A percentile compares a stretch with the other conserved stretches of the same genome.
These are phyloP conservation scores for Cuculus canorus DNA, from an alignment of 2,797 vertebrate genomes.

Conservation along the genomic window DNA sequence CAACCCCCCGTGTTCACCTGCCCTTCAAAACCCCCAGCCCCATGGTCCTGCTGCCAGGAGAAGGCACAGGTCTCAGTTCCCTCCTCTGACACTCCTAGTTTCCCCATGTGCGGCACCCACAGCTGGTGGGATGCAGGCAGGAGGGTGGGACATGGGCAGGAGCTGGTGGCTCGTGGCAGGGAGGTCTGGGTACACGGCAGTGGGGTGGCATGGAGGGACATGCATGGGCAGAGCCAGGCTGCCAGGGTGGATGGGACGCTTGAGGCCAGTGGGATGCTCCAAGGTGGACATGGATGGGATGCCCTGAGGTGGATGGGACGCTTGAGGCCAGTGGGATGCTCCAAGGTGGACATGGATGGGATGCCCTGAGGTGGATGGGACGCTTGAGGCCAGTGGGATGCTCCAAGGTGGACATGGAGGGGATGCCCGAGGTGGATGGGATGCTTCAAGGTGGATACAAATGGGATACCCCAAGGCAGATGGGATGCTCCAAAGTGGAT, in stretches of 20 bases:
- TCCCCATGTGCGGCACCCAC: neutral
- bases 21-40: neutral
- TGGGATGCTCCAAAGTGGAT: neutral
- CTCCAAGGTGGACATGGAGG: too few species aligned
- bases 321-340: neutral
- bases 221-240: neutral
- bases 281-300: neutral
- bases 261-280: neutral
- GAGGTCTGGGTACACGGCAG: neutral
- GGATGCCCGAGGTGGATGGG: neutral
- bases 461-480: neutral
- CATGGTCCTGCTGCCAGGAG: neutral
- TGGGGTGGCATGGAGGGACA: neutral
- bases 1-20: neutral
- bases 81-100: fast-evolving
- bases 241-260: neutral
- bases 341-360: neutral
- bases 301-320: neutral
- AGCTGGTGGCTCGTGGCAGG: neutral
- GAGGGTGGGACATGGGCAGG: neutral
- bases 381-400: neutral
- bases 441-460: neutral
- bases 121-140: neutral
- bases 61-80: neutral
- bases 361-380: neutral